phyloP scores from a whole-genome alignment of 2,797 vertebrate species.

The Myripristis jacobus region DNA sequence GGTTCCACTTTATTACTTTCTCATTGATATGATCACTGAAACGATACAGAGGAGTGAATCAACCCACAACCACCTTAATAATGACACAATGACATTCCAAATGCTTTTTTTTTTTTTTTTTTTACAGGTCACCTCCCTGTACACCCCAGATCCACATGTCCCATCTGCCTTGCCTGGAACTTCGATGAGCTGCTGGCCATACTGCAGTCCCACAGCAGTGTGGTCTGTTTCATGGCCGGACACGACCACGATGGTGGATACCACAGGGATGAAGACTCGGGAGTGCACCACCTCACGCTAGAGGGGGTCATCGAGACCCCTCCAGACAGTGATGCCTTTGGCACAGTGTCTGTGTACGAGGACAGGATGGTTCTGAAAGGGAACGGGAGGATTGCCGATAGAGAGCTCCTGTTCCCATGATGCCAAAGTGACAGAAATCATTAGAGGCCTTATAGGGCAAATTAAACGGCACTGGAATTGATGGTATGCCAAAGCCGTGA shows the following conservation, averaged over 20 bases:
- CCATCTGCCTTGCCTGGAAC: constrained; percentile 92
- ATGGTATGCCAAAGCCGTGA: background rate
- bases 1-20: too few species aligned
- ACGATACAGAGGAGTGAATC: background rate
- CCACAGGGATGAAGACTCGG: constrained; percentile 78
- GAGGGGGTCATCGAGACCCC: constrained; percentile 92
- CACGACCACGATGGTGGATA: constrained; percentile 92
- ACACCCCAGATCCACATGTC: constrained; percentile 83
- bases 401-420: constrained; percentile 81
- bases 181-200: constrained; percentile 83
- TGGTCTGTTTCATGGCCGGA: constrained; percentile 91
- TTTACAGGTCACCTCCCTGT: constrained; percentile 91
- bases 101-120: constrained; percentile 21
- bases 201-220: constrained; percentile 86
- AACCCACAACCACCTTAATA: background rate
- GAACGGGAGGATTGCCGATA: constrained; percentile 84
- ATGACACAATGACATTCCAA: background rate
- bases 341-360: constrained; percentile 86
- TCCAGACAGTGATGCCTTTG: constrained; percentile 88
- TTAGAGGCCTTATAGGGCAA: background rate
- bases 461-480: background rate
- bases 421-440: background rate
- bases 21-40: too few species aligned
- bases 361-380: constrained; percentile 92
- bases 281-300: constrained; percentile 90